These are phyloP conservation scores for Trematomus bernacchii DNA, from an alignment of 2,797 vertebrate genomes.

Conservation along the genomic window DNA sequence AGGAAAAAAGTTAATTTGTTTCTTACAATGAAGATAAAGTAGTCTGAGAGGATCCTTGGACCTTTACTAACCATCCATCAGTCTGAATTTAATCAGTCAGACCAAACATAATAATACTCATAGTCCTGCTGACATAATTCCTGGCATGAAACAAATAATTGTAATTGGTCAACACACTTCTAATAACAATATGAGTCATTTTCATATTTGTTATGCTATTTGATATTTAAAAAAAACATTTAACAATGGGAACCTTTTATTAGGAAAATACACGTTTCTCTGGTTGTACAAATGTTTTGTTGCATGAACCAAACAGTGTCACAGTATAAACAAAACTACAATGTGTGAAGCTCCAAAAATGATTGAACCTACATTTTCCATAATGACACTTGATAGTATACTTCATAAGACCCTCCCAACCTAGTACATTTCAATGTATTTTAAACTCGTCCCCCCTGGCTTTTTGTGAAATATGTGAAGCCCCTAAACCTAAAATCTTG, in stretches of 20 bases:
- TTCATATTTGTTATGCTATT: neutral
- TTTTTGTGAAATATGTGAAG: no score
- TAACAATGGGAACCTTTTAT: no score
- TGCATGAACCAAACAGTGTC: no score
- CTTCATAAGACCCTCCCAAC: no score
- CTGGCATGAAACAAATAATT: neutral
- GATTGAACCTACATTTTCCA: no score
- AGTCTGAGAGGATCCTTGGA: slow-evolving; percentile 27
- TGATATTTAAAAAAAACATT: neutral
- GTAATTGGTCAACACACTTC: neutral
- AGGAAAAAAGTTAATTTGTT: slow-evolving; percentile 32
- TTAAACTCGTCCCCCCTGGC: no score
- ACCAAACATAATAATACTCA: neutral
- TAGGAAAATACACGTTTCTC: neutral
- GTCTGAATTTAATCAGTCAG: slow-evolving; percentile 29
- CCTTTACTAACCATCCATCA: slow-evolving; percentile 31
- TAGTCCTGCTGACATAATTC: neutral
- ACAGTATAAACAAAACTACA: neutral
- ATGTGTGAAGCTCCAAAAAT: no score
- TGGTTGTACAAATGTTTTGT: neutral
- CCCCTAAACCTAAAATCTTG: no score
- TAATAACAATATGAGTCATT: neutral
- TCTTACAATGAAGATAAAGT: slow-evolving; percentile 36
- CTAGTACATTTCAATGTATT: no score
- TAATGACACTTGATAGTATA: no score